Evolutionary conservation across 2,797 vertebrate genomes (phyloP).

Genomic region (Pygocentrus nattereri): DNA sequence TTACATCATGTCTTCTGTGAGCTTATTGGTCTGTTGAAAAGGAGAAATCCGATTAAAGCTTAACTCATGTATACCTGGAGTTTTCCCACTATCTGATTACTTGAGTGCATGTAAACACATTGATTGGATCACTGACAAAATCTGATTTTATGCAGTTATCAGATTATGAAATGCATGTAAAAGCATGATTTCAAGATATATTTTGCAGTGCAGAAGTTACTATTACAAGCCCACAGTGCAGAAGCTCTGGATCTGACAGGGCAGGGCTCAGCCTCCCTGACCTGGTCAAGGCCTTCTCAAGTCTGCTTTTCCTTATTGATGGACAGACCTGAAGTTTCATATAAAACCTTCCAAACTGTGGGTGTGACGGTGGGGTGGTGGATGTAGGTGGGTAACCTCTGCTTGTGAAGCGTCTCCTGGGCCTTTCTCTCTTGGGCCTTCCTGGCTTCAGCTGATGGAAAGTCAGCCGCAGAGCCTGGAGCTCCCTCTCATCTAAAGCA

Average conservation of each 20-base stretch:
- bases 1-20: too few relatives aligned
- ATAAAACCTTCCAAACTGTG: neutral
- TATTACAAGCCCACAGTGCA: neutral
- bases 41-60: too few relatives aligned
- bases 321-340: neutral
- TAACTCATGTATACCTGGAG: too few relatives aligned
- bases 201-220: neutral
- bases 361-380: neutral
- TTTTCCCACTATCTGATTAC: too few relatives aligned
- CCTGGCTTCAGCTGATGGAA: slow-evolving; percentile 21
- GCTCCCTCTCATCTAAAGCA: slow-evolving; percentile 55
- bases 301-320: neutral
- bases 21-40: too few relatives aligned
- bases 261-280: neutral
- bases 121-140: too few relatives aligned
- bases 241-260: neutral
- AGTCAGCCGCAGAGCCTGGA: slow-evolving; percentile 29
- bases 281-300: neutral
- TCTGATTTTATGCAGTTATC: too few relatives aligned
- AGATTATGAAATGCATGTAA: too few relatives aligned
- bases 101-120: too few relatives aligned
- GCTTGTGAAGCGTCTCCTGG: slow-evolving; percentile 36
- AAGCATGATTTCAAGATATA: too few relatives aligned
- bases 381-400: slow-evolving; percentile 34
- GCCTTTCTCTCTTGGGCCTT: slow-evolving; percentile 39